Evolutionary conservation across 1,140 invertebrate species (phyloP).

Genomic region (Penaeus japonicus): DNA sequence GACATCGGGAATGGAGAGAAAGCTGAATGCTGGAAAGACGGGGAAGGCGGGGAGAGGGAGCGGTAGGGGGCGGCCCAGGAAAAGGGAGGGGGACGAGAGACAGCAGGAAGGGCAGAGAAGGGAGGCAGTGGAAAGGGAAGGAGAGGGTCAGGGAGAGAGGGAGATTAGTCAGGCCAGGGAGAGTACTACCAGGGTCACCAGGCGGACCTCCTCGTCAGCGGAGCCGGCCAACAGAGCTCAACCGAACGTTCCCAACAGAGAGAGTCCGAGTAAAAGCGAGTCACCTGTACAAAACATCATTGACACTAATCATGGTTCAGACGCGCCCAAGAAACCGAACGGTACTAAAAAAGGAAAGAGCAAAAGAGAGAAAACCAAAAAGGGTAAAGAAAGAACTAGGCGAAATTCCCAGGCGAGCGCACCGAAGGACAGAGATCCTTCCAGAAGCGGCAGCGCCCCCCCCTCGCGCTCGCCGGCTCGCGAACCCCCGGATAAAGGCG

Average conservation of each 20-base stretch:
- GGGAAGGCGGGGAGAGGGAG: constrained; percentile 45
- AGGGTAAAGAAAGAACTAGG: constrained; percentile 2
- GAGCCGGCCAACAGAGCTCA: not conserved
- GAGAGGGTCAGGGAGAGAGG: constrained; percentile 21
- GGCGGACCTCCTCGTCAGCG: constrained; percentile 7
- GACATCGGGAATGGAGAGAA: constrained; percentile 54
- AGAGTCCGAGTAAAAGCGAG: not conserved
- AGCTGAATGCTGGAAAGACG: constrained; percentile 52
- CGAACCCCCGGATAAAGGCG: constrained; percentile 27
- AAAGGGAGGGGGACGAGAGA: constrained; percentile 47
- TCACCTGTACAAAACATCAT: not conserved
- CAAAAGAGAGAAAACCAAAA: constrained; percentile 33
- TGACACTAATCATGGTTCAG: not conserved
- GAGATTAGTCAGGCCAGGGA: not conserved
- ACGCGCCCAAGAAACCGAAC: not conserved
- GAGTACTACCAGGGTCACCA: constrained; percentile 18
- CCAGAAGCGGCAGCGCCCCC: not conserved
- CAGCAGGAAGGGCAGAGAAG: constrained; percentile 24
- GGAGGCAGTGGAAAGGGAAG: constrained; percentile 19
- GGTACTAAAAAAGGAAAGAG: constrained; percentile 11
- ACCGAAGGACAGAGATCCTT: not conserved
- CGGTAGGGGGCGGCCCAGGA: constrained; percentile 51
- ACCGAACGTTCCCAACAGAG: not conserved
- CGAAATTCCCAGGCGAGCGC: not conserved
- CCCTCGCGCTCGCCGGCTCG: constrained; percentile 22